phyloP scores from a whole-genome alignment of 2,113 vertebrate genomes.

The Amblyopsis rosae region DNA sequence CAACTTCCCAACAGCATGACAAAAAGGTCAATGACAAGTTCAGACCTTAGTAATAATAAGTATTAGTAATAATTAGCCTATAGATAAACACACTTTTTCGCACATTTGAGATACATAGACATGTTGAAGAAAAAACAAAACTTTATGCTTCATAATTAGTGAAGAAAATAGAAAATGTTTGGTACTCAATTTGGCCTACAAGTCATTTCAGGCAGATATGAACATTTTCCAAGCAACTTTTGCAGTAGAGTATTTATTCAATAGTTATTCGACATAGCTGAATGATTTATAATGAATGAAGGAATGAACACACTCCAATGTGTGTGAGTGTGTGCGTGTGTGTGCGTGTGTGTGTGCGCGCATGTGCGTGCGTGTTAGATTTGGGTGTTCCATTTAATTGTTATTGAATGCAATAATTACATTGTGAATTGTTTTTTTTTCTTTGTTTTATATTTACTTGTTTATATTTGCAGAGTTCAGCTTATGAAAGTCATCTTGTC shows the following conservation, averaged over 20 bases:
- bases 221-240: no score
- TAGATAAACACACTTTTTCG: neutral
- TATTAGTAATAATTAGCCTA: no score
- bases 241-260: neutral
- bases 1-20: constrained; percentile 7
- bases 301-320: neutral
- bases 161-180: no score
- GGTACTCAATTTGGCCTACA: no score
- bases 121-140: neutral
- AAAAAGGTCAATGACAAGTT: constrained; percentile 7
- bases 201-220: no score
- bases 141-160: neutral
- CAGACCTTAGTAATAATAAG: no score
- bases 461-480: constrained; percentile 10
- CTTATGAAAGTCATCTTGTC: constrained; percentile 26
- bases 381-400: constrained; percentile 9
- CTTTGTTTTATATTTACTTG: constrained; percentile 15
- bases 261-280: neutral
- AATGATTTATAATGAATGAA: neutral
- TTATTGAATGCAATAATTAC: neutral
- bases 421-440: neutral
- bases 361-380: neutral
- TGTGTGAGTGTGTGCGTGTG: neutral
- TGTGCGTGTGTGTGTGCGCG: neutral
- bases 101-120: neutral